Conservation (phyloP, 2,113 vertebrate genomes). For the Zosterops lateralis region DNA sequence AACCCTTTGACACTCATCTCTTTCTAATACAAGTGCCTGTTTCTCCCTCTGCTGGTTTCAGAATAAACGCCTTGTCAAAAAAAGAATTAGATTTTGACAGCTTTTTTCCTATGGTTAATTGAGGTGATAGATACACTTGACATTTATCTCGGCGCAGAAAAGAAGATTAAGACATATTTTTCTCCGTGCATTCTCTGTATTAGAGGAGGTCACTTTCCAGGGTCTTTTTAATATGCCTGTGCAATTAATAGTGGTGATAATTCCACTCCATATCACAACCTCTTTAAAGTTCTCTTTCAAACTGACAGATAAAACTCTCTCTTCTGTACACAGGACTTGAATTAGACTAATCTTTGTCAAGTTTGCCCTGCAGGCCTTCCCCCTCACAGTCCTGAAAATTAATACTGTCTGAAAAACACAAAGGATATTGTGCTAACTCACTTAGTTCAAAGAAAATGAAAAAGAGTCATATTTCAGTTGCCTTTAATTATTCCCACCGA, state of each 20-base stretch:
- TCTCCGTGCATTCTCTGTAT: conserved; percentile 74
- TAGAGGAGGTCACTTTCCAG: conserved; percentile 80
- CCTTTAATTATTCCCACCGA: conserved; percentile 73
- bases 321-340: conserved; percentile 63
- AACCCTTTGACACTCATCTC: conserved; percentile 69
- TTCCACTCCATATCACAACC: conserved; percentile 71
- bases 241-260: conserved; percentile 81
- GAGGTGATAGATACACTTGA: conserved; percentile 87
- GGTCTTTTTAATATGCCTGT: conserved; percentile 82
- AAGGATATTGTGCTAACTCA: conserved; percentile 57
- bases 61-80: conserved; percentile 77
- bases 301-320: conserved; percentile 72
- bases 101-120: conserved; percentile 82
- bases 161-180: conserved; percentile 83
- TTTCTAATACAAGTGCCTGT: conserved; percentile 73
- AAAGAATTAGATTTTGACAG: conserved; percentile 81
- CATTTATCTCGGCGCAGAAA: conserved; percentile 80
- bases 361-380: conserved; percentile 65
- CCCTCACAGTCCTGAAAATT: conserved; percentile 68
- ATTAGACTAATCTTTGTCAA: conserved; percentile 77
- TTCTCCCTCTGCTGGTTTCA: conserved; percentile 76
- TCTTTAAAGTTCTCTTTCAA: conserved; percentile 76
- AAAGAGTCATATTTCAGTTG: background rate
- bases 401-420: conserved; percentile 74
- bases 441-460: conserved; percentile 50